phyloP scores from a whole-genome alignment of 2,113 vertebrate species.

The Pachycephala philippinensis region DNA sequence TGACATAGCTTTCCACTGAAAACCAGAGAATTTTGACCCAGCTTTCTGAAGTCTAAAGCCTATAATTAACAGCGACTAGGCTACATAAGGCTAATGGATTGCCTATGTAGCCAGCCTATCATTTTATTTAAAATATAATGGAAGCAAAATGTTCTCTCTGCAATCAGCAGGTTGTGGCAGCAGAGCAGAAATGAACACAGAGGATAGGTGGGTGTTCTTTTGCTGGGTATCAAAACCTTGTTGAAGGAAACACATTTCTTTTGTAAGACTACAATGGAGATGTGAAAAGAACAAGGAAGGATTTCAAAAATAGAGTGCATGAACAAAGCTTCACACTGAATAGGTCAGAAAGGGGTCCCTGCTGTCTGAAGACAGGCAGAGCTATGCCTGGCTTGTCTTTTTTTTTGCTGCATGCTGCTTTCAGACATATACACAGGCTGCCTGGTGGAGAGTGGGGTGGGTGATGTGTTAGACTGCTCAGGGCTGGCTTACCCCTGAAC shows the following conservation, averaged over 20 bases:
- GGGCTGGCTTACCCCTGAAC: neutral
- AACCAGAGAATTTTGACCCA: constrained; percentile 13
- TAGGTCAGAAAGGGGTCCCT: neutral
- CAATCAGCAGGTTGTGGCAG: constrained; percentile 15
- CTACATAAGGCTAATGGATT: constrained; percentile 22
- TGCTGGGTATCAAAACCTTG: neutral
- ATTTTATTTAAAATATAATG: constrained; percentile 25
- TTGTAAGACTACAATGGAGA: neutral
- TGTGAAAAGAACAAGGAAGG: neutral
- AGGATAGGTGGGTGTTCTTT: neutral
- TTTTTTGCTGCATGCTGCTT: neutral
- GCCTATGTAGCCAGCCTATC: neutral
- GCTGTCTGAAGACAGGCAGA: neutral
- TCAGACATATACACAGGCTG: neutral
- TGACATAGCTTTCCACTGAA: neutral
- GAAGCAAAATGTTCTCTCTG: neutral
- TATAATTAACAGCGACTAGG: constrained; percentile 15
- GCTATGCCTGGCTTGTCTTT: neutral
- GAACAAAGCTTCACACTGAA: neutral
- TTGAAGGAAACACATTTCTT: neutral
- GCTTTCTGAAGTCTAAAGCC: neutral
- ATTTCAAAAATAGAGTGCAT: neutral
- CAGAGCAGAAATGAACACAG: neutral
- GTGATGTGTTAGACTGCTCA: neutral
- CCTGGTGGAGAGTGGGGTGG: neutral